Base-by-base conservation (phyloP, 1,140 invertebrate genomes). In the Aleiodes sp. region DNA sequence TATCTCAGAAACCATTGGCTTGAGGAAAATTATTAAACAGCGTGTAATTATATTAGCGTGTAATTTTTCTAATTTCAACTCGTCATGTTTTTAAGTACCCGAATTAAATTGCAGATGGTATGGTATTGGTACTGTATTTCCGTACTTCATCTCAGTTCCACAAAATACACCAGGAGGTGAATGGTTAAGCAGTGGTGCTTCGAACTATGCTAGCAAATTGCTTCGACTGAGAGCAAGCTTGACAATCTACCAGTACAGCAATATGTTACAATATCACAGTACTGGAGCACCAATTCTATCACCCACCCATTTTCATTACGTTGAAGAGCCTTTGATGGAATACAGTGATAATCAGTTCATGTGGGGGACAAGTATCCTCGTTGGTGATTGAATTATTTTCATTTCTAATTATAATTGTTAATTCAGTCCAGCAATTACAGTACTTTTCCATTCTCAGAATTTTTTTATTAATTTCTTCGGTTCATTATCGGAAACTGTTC, bases 311-410 rank as follows among this genome's bases (percentile, higher is more conserved):
- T 14, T 77, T 1, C 62, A 74, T 57, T 77, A 74, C 62, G 69
- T 74, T 1, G 14, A 62, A 1, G 59, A 75, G 31, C 16, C 16
- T 9, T 52, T 3, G 10, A 19, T 57, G 8, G 29, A 39, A 7
- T 4, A 61, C 19, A 72, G 14, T 39, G 43, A 8, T 6, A 59
- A 73, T 52, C 76, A 75, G 63, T 75, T 75, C 37, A 61, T 77
- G 39, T 77, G 76, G 76, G 76, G 76, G 8, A 43, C 68, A 9
- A 66, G 62, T 39, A 66, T 77, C 4, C 65, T 77, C 24, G 60
- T 75, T 26, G 76, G 75, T 21, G 9, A 12, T 66, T 56, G 31
- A n/a, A 26, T 66, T 21, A 29, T 52, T 26, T 12, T 52, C 35
- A 8, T 2, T 10, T 19, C n/a, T n/a, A n/a, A n/a, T n/a, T n/a